Base-by-base conservation (phyloP, 2,797 vertebrate genomes). In the Lepus oiostolus region DNA sequence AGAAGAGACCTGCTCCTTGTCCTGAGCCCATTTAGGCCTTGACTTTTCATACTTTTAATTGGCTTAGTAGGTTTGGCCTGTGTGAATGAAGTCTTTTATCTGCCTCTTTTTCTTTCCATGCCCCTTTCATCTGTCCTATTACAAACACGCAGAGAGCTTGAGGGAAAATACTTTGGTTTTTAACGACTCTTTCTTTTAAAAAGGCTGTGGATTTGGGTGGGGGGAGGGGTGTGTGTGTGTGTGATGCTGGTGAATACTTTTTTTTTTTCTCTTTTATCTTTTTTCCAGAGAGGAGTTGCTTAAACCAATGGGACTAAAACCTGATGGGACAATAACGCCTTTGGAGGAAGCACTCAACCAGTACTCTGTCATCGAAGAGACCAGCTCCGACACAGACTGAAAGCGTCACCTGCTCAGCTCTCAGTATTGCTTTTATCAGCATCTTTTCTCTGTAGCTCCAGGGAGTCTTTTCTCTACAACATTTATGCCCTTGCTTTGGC, bases 241-340 rank as follows among this genome's bases (percentile, higher is more conserved):
- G 96, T 98, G 96, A 95, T 95, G 97, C 98, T 98, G 97, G 98
- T 98, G 94, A 95, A 95, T 96, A 92, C 97, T 96, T 92, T 98
- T 90, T 92, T 92, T 80, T 87, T 24, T 71, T 93, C 97, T 89
- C 94, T 95, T 95, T 96, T 95, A n/a, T 94, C 97, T 98, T 96
- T 95, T 97, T 97, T 97, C 85, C 98, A 99, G 99, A 97, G 99
- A 99, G 98, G 99, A 99, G 96, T 97, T 99, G 97, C 99, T 99
- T 97, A 99, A 99, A 84, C 99, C 99, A 52, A 99, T 99, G 99
- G 99, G 99, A 83, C 99, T 99, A 95, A 99, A 98, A 97, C 98
- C 98, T 5, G 99, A 99, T 13, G 99, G 99, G 94, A 99, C 99
- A 68, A 98, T 99, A 98, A 99, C 99, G 11, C 99, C 99, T 96